Base-by-base conservation (phyloP, 1,140 invertebrate genomes). In the Harpegnathos saltator region DNA sequence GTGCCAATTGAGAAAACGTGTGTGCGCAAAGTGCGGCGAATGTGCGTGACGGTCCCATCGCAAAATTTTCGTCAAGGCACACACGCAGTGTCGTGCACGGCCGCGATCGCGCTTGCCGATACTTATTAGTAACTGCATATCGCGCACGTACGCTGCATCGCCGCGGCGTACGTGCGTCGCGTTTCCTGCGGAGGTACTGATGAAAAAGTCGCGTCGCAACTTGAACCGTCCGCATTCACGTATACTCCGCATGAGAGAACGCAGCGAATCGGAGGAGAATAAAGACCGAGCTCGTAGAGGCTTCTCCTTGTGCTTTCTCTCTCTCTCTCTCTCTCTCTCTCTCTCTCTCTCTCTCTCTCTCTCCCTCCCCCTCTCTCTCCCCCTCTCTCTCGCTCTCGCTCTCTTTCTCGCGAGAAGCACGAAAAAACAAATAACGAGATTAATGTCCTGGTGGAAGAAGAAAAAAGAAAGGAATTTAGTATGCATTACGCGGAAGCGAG, bases 341-440 rank as follows among this genome's bases (percentile, higher is more conserved):
- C n/a, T n/a, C n/a, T n/a, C n/a, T n/a, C n/a, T n/a, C n/a, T n/a
- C n/a, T n/a, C n/a, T n/a, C n/a, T n/a, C n/a, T n/a, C n/a, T n/a
- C n/a, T n/a, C n/a, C n/a, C n/a, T n/a, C n/a, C n/a, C n/a, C n/a
- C n/a, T n/a, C n/a, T n/a, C n/a, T n/a, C n/a, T n/a, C n/a, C n/a
- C n/a, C n/a, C n/a, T n/a, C n/a, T n/a, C n/a, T n/a, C n/a, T n/a
- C n/a, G n/a, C n/a, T n/a, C n/a, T n/a, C n/a, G n/a, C n/a, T n/a
- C n/a, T n/a, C n/a, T n/a, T n/a, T 15, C 22, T 14, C 12, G 38
- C 17, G 56, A 61, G 56, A 44, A 24, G 11, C 33, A 44, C 17
- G 62, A n/a, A 2, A 56, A n/a, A 69, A 69, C 69, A 56, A 78
- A 78, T 78, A 78, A 56, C 63, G 44, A 68, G 63, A 78, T 78